Base-by-base conservation (phyloP, 2,888 invertebrate species). In the Arctia plantaginis region DNA sequence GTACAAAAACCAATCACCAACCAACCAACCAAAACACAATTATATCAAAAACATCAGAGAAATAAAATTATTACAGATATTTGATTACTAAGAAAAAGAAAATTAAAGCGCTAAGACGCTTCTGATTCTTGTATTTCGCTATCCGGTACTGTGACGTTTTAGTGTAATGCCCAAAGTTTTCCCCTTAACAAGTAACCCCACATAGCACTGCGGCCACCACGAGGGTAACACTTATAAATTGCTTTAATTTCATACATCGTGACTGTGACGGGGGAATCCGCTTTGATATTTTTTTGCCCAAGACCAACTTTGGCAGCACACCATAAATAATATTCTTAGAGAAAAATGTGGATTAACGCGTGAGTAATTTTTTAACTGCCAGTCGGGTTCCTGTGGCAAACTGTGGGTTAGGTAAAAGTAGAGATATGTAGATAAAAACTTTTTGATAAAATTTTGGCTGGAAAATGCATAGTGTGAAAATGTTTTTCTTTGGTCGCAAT, bases 241-340 rank as follows among this genome's bases (percentile, higher is more conserved):
- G 90, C 92, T 93, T 92, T 93, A 92, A 93, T 93, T 93, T 93
- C 93, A 93, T 92, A 93, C 85, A 91, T 91, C 80, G 85, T 86
- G 81, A 82, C 79, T 80, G 80, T 81, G 83, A 83, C 74, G 87
- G 87, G 62, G 86, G 82, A 80, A 77, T 85, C 82, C 81, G 81
- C 84, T 86, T 86, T 85, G 74, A 80, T 81, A 86, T 89, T 90
- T 89, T 90, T 88, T 85, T 74, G 79, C 81, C 51, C 67, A 77
- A 77, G 81, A 85, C 81, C 78, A 75, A 84, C 80, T 87, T 88
- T 86, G 84, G 81, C 84, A 87, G 76, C 75, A 73, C 76, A 70
- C 81, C 83, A 88, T 88, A 88, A 90, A 90, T 89, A 86, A 85
- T 76, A 77, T 81, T 74, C 77, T 62, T 78, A n/a, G n/a, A 67